Conservation (phyloP, 1,140 invertebrate species). For the Zaprionus camerounensis region DNA sequence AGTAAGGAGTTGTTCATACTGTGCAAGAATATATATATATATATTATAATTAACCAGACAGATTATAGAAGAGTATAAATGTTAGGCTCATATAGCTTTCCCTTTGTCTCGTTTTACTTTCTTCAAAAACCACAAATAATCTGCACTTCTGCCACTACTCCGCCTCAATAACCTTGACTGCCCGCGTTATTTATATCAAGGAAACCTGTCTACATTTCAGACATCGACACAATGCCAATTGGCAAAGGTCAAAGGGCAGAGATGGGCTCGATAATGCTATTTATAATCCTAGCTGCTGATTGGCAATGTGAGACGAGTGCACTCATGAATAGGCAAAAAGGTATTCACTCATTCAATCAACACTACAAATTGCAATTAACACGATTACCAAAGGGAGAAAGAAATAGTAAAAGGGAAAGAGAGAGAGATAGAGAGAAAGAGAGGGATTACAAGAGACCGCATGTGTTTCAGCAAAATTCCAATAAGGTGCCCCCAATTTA, state of each 20-base stretch:
- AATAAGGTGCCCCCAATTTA: background rate
- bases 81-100: background rate
- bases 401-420: background rate
- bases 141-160: background rate
- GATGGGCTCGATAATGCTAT: slow-evolving; percentile 1
- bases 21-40: background rate
- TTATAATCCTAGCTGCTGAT: slow-evolving; percentile 6
- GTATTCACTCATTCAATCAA: background rate
- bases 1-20: background rate
- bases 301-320: slow-evolving; percentile 10
- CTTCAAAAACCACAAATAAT: background rate
- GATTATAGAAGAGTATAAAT: too few species aligned
- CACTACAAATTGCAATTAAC: slow-evolving; percentile 6
- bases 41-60: background rate
- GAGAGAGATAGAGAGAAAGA: background rate
- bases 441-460: background rate
- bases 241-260: slow-evolving; percentile 15
- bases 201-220: background rate
- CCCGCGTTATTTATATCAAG: background rate
- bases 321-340: background rate
- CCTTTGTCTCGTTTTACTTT: background rate
- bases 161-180: background rate
- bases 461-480: background rate
- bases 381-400: background rate
- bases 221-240: slow-evolving; percentile 17